Evolutionary conservation across 2,113 vertebrate species (phyloP).

Genomic region (Sardina pilchardus): DNA sequence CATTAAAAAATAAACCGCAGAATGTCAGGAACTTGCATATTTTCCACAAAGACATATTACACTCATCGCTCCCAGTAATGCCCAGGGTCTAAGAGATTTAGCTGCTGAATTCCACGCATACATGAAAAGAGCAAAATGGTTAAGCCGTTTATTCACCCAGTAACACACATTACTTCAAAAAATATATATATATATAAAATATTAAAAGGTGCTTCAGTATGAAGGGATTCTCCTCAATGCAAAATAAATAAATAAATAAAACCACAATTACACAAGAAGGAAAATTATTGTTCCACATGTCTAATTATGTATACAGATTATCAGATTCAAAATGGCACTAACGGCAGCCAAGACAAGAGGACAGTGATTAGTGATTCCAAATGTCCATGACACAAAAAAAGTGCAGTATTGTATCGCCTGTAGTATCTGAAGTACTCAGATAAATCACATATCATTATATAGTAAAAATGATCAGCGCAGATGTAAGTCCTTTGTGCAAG

Average conservation of each 20-base stretch:
- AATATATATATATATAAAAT: conserved; percentile 29
- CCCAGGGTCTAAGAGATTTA: conserved; percentile 72
- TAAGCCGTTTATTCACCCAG: conserved; percentile 79
- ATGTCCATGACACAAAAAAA: not conserved
- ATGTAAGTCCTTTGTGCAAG: not conserved
- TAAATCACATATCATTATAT: not conserved
- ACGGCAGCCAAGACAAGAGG: not conserved
- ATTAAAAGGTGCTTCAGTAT: not conserved
- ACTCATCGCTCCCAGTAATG: conserved; percentile 59
- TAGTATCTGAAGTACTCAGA: not conserved
- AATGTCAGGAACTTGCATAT: not conserved
- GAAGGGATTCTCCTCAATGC: conserved; percentile 33
- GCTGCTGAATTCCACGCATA: conserved; percentile 68
- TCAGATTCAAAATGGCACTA: not conserved
- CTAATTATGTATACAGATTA: not conserved
- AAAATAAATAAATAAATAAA: conserved; percentile 51
- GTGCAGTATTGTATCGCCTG: not conserved
- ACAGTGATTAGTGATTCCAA: not conserved
- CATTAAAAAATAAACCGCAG: not conserved
- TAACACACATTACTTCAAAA: conserved; percentile 56
- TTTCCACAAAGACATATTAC: not conserved
- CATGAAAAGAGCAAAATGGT: conserved; percentile 81
- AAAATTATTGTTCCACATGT: not conserved
- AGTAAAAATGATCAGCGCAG: not conserved
- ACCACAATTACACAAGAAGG: not conserved